phyloP scores from a whole-genome alignment of 1,140 invertebrate genomes.

The Palaemon carinicauda region DNA sequence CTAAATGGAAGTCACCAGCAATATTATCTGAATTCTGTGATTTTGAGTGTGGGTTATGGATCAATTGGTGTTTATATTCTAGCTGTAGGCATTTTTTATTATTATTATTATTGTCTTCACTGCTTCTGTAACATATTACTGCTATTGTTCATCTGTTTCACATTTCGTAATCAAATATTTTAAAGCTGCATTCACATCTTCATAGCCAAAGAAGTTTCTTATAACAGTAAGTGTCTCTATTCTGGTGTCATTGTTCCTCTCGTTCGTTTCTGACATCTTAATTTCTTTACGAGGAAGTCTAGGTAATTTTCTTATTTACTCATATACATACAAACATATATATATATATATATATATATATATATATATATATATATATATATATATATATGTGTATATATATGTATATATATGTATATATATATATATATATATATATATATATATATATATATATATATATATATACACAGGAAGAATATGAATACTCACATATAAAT shows the following conservation, averaged over 20 bases:
- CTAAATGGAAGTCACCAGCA: too few species aligned
- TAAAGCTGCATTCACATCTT: too few species aligned
- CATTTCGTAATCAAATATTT: too few species aligned
- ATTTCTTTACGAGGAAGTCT: too few species aligned
- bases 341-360: not conserved
- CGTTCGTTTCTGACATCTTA: not conserved
- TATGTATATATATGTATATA: conserved; percentile 17
- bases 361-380: not conserved
- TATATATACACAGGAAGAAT: conserved; percentile 11
- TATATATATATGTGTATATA: not conserved
- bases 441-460: conserved; percentile 31
- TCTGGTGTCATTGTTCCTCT: not conserved
- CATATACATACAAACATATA: conserved; percentile 12
- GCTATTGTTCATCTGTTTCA: too few species aligned
- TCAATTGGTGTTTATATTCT: too few species aligned
- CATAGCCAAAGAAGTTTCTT: not conserved
- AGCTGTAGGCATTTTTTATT: too few species aligned
- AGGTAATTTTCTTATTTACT: too few species aligned
- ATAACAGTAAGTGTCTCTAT: not conserved
- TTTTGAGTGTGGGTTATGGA: too few species aligned
- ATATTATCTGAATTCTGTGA: too few species aligned
- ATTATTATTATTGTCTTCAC: too few species aligned
- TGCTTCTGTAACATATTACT: too few species aligned
- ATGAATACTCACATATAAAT: not conserved
- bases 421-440: conserved; percentile 35